These are phyloP conservation scores for Aspidiotus rigidus DNA, from an alignment of 2,888 invertebrate genomes.

Conservation along the genomic window DNA sequence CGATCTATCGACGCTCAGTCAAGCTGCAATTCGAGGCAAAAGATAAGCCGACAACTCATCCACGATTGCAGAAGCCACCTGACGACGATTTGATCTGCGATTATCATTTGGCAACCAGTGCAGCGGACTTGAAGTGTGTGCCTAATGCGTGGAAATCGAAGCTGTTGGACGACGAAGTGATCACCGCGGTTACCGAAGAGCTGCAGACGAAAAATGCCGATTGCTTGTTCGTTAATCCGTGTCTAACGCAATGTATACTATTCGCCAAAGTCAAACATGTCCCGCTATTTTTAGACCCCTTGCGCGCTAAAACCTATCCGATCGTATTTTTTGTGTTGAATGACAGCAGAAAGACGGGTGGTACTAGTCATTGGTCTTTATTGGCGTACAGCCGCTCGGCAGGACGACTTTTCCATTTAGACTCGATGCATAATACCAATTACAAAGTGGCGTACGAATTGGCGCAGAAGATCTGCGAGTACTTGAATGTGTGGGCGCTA, in stretches of 20 bases:
- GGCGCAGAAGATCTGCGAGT: constrained; percentile 27
- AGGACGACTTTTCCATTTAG: constrained; percentile 19
- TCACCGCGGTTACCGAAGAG: constrained; percentile 20
- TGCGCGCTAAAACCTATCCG: constrained; percentile 18
- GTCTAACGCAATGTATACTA: constrained; percentile 23
- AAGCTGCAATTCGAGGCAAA: constrained; percentile 11
- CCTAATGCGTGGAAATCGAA: constrained; percentile 4
- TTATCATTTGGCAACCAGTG: constrained; percentile 10
- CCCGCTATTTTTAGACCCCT: constrained; percentile 24
- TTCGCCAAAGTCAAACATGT: constrained; percentile 29
- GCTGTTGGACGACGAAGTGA: constrained; percentile 24
- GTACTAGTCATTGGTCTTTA: constrained; percentile 20
- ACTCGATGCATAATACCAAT: constrained; percentile 27
- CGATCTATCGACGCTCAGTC: constrained; percentile 19
- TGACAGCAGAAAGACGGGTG: constrained; percentile 12
- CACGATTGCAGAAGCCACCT: not conserved
- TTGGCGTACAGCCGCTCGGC: constrained; percentile 7
- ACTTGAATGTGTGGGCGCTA: constrained; percentile 21
- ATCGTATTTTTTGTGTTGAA: constrained; percentile 25
- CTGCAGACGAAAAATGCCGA: constrained; percentile 18
- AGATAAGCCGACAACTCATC: not conserved
- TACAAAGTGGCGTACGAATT: constrained; percentile 26
- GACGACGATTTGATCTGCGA: constrained; percentile 8
- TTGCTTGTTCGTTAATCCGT: constrained; percentile 23
- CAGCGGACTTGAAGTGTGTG: constrained; percentile 7